Evolutionary conservation across 2,888 invertebrate species (phyloP), one percentile per base, ranked within the genome.

Genomic region (Pyrocoelia pectoralis): DNA sequence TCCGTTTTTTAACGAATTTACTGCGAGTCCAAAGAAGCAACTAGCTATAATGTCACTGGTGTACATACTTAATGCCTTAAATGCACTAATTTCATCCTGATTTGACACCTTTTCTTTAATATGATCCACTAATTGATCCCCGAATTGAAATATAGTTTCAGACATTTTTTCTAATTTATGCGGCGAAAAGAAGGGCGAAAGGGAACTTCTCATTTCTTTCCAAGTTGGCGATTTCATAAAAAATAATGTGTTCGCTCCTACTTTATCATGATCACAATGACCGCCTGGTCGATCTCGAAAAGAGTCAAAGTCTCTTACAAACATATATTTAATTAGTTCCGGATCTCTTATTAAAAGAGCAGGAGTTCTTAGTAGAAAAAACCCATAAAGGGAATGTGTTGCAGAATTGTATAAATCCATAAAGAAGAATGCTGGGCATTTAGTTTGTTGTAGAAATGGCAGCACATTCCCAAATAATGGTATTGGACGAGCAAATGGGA

Each of bases 131-230:
- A 81, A 70, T 38, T 76, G 72, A 24, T 71, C 58, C 0, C 78
- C 77, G 24, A 77, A 80, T 38, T 81, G 77, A 12, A 76, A 63
- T 70, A 84, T 80, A n/a, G 83, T 72, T 0, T 77, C 75, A 18
- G 83, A 79, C 84, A 85, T 83, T 29, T 75, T 74, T 70, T 81
- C 84, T 65, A 86, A 74, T 73, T 85, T 85, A 17, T 83, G 84
- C 1, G 82, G 79, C 1, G 84, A 83, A 70, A 86, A 82, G 0
- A 82, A 82, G 0, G 85, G 85, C 0, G 83, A 81, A 15, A 85
- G 75, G 63, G 83, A 84, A 1, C 79, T 73, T 15, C 86, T 76
- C 12, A 85, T 70, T 40, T 78, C 78, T 67, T 81, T 83, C 86
- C 86, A 86, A 1, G 80, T 78, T 0, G 82, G 80, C 52, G 82